Evolutionary conservation across 2,797 vertebrate species (phyloP).

Genomic region (Halcyon badia): DNA sequence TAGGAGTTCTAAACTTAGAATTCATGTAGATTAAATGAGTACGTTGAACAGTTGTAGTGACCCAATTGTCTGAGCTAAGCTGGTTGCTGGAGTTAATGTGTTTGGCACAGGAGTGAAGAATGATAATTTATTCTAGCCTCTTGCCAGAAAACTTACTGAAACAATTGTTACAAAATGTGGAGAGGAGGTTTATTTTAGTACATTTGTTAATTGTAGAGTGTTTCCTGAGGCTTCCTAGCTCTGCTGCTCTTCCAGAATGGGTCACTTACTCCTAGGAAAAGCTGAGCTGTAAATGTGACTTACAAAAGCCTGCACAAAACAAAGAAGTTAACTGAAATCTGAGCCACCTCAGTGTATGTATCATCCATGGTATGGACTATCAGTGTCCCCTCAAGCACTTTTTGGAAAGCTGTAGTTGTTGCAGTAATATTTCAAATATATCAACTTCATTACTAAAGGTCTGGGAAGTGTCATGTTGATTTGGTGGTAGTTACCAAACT

Average conservation of each 20-base stretch:
- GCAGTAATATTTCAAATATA: not conserved
- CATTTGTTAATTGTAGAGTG: not conserved
- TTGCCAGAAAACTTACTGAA: not conserved
- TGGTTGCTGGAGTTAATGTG: not conserved
- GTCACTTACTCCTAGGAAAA: not conserved
- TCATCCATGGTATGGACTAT: not conserved
- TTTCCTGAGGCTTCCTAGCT: not conserved
- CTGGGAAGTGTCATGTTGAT: not conserved
- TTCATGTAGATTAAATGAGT: not conserved
- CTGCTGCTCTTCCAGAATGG: not conserved
- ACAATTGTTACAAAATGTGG: not conserved
- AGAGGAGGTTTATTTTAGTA: not conserved
- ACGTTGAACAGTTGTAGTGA: not conserved
- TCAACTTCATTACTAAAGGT: not conserved
- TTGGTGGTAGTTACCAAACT: not conserved
- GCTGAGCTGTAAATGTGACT: not conserved
- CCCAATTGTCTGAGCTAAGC: not conserved
- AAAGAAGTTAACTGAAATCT: not conserved
- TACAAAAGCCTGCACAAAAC: not conserved
- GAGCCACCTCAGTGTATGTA: not conserved
- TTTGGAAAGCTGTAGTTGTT: not conserved
- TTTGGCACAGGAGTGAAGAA: not conserved
- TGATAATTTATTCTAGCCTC: not conserved
- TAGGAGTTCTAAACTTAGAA: not conserved
- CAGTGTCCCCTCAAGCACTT: not conserved